These are phyloP conservation scores for Amiota mariae DNA, from an alignment of 2,888 invertebrate species.

Conservation along the genomic window DNA sequence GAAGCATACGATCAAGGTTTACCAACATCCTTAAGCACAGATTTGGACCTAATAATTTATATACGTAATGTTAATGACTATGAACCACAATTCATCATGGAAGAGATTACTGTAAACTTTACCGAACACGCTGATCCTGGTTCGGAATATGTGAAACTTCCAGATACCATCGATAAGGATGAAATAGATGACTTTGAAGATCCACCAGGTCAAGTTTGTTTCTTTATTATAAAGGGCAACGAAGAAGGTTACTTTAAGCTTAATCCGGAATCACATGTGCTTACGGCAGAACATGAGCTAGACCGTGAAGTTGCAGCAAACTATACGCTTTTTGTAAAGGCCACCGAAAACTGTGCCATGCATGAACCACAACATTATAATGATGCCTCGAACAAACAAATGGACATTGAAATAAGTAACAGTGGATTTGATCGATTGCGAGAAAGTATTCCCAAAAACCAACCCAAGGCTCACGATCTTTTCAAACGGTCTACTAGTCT, in stretches of 20 bases:
- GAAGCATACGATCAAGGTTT: conserved; percentile 92
- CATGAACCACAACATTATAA: conserved; percentile 51
- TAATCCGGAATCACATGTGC: conserved; percentile 81
- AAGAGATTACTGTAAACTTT: conserved; percentile 82
- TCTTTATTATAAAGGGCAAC: conserved; percentile 91
- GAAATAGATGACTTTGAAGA: conserved; percentile 88
- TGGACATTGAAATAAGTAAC: conserved; percentile 45
- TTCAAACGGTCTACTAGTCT: conserved; percentile 62
- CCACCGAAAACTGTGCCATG: conserved; percentile 85
- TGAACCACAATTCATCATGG: conserved; percentile 87
- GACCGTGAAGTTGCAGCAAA: conserved; percentile 83
- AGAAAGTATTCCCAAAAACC: conserved; percentile 43
- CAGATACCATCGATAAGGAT: conserved; percentile 89
- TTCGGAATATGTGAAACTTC: conserved; percentile 80
- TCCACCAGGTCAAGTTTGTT: conserved; percentile 89
- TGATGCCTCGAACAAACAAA: conserved; percentile 39
- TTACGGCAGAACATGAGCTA: conserved; percentile 75
- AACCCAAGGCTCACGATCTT: conserved; percentile 53
- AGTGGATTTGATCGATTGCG: conserved; percentile 36
- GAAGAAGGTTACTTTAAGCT: conserved; percentile 82
- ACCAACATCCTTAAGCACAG: conserved; percentile 89
- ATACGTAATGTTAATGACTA: conserved; percentile 92
- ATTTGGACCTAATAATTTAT: conserved; percentile 89
- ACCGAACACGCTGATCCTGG: conserved; percentile 80
- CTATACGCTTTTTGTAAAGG: conserved; percentile 83